A percentile compares a stretch with the other conserved stretches of the same genome.
Evolutionary conservation across 2,888 invertebrate species (phyloP).

Genomic region (Drosophila phalerata): DNA sequence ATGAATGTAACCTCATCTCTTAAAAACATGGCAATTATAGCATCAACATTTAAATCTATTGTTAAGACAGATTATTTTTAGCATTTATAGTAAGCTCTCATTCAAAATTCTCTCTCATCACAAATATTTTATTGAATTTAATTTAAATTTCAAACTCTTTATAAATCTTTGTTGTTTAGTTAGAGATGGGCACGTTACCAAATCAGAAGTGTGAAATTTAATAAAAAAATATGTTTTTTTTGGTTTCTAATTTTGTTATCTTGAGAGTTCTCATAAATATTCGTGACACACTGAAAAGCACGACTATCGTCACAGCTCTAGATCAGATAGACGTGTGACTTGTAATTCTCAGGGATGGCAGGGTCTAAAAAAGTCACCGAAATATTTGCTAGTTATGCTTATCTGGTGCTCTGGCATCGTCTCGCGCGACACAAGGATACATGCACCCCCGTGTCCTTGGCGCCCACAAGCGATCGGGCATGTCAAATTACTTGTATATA

Average conservation of each 20-base stretch:
- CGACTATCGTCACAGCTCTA: conserved; percentile 5
- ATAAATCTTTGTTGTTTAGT: neutral
- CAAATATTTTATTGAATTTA: neutral
- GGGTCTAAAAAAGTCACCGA: conserved; percentile 22
- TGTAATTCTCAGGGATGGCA: neutral
- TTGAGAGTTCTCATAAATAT: neutral
- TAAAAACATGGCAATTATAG: conserved; percentile 3
- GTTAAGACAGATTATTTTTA: no score
- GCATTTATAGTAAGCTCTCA: no score
- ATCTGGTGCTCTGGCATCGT: conserved; percentile 67
- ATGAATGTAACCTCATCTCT: neutral
- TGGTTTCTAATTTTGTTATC: neutral
- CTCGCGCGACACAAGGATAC: conserved; percentile 25
- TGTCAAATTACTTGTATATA: conserved; percentile 82
- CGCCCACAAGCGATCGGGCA: conserved; percentile 54
- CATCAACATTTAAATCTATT: neutral
- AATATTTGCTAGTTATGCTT: conserved; percentile 57
- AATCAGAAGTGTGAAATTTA: neutral
- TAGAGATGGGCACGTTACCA: neutral
- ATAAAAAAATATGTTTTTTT: neutral
- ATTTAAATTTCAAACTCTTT: neutral
- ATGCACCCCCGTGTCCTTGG: conserved; percentile 36
- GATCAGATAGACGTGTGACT: neutral
- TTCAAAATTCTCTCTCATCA: no score
- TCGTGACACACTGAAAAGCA: conserved; percentile 11